A percentile compares a stretch with the other conserved stretches of the same genome.
These are phyloP conservation scores for Psilopsiagon aurifrons DNA, from an alignment of 2,113 vertebrate genomes.

Conservation along the genomic window DNA sequence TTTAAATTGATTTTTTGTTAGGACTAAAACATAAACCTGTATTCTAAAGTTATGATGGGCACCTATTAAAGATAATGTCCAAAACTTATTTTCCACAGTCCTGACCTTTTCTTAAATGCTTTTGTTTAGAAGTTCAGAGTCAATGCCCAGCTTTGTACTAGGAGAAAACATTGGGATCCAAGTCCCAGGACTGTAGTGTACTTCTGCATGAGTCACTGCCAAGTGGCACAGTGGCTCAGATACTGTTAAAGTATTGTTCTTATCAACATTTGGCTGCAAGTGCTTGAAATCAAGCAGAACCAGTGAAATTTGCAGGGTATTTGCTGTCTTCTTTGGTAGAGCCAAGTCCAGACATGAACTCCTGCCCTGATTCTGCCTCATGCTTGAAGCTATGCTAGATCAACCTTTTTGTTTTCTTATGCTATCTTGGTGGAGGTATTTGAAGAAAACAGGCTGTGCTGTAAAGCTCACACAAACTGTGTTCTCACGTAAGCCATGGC, in stretches of 20 bases:
- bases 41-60: background rate
- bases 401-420: background rate
- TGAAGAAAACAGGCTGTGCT: background rate
- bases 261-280: background rate
- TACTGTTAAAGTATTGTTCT: background rate
- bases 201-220: background rate
- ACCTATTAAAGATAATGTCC: background rate
- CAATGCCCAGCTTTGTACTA: accelerated
- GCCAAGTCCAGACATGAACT: background rate
- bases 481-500: background rate
- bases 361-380: background rate
- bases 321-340: background rate
- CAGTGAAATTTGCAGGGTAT: background rate
- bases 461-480: background rate
- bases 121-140: background rate
- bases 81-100: background rate
- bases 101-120: background rate
- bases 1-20: background rate
- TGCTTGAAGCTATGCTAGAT: background rate
- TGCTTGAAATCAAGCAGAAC: background rate
- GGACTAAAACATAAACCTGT: background rate
- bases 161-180: accelerated
- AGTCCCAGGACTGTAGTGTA: background rate
- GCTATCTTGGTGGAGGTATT: background rate
- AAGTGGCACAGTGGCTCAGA: accelerated